Evolutionary conservation across 2,797 vertebrate genomes (phyloP).

Genomic region (Semaprochilodus insignis): DNA sequence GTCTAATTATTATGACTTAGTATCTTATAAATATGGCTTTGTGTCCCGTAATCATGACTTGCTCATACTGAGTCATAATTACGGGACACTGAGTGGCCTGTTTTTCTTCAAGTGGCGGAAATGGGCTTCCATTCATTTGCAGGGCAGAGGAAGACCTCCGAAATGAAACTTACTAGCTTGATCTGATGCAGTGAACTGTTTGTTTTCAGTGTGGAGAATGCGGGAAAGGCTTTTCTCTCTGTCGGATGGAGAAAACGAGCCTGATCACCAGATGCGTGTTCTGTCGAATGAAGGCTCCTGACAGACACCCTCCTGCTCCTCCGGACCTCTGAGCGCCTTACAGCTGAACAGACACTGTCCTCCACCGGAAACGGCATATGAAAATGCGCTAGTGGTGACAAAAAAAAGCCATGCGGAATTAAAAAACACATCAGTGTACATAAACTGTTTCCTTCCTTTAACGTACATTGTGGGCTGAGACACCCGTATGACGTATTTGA

Average conservation of each 20-base stretch:
- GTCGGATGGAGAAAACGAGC: slow-evolving; percentile 62
- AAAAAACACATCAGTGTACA: neutral
- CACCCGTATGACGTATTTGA: neutral
- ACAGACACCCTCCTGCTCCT: slow-evolving; percentile 39
- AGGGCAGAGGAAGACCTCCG: no score
- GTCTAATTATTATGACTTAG: no score
- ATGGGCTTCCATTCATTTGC: no score
- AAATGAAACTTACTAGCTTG: no score
- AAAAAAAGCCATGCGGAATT: neutral
- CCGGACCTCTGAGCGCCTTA: slow-evolving; percentile 13
- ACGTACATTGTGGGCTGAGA: no score
- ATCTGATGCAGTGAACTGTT: neutral
- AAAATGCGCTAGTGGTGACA: neutral
- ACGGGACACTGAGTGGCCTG: no score
- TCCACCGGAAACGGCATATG: neutral
- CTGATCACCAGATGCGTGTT: slow-evolving; percentile 71
- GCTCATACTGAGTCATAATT: no score
- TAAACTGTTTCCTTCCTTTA: neutral
- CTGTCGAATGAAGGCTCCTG: slow-evolving; percentile 69
- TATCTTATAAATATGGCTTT: no score
- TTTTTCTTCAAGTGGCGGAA: no score
- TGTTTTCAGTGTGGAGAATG: slow-evolving; percentile 77
- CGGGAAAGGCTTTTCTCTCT: slow-evolving; percentile 72
- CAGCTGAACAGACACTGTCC: neutral
- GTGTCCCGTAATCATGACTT: no score